Percentiles rank a stretch among this genome's conserved stretches.
Evolutionary conservation across 2,113 vertebrate species (phyloP).

Genomic region (Zosterops borbonicus): DNA sequence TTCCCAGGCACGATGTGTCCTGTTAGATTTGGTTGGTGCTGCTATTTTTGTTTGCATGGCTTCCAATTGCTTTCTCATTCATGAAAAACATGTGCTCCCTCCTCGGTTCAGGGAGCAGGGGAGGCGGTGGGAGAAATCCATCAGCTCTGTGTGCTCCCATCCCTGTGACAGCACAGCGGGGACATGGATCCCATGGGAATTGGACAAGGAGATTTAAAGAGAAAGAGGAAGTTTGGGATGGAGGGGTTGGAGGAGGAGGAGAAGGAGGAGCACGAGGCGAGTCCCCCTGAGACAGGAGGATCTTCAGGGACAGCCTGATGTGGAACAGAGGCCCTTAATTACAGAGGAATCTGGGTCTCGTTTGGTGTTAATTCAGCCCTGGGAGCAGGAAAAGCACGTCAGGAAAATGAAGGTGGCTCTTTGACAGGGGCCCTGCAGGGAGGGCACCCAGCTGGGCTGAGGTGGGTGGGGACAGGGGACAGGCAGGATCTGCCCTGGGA

Average conservation of each 20-base stretch:
- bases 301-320: neutral
- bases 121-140: neutral
- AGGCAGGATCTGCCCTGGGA: fast-evolving
- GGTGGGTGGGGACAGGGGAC: neutral
- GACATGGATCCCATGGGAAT: neutral
- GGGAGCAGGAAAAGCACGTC: constrained; percentile 1
- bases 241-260: neutral
- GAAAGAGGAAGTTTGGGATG: neutral
- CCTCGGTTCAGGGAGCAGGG: neutral
- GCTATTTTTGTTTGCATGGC: neutral
- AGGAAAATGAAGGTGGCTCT: constrained; percentile 8
- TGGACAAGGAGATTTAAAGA: neutral
- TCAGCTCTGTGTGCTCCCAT: neutral
- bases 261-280: neutral
- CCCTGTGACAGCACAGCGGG: neutral
- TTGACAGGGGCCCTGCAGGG: neutral
- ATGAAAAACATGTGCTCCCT: neutral
- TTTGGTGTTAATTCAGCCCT: neutral
- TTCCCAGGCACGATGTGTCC: neutral
- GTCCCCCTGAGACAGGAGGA: neutral
- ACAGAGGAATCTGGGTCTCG: neutral
- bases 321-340: neutral
- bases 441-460: fast-evolving
- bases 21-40: neutral
- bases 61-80: neutral